Conservation (phyloP, 2,113 vertebrate species). For the Bos indicus region DNA sequence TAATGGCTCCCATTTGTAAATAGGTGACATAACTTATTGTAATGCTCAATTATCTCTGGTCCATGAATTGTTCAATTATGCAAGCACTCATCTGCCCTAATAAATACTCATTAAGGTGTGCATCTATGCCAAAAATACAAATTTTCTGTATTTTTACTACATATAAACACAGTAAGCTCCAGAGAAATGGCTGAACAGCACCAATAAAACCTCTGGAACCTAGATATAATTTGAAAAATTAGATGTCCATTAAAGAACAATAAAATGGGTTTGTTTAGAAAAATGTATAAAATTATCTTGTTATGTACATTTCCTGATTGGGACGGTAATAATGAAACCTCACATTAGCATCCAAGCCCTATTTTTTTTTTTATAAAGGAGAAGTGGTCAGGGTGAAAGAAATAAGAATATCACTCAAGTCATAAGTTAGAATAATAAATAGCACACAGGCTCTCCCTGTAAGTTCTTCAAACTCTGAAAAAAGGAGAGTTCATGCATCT, state of each 20-base stretch:
- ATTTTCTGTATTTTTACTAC: slow-evolving; percentile 54
- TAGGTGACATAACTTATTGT: slow-evolving; percentile 65
- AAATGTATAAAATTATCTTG: slow-evolving; percentile 32
- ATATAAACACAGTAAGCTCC: slow-evolving; percentile 36
- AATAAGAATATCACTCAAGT: slow-evolving; percentile 61
- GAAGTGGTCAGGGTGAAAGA: slow-evolving; percentile 67
- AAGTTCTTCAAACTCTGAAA: slow-evolving; percentile 55
- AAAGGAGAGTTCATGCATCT: slow-evolving; percentile 77
- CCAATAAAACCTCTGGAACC: not conserved
- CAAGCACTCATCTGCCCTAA: slow-evolving; percentile 56
- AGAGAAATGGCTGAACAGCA: slow-evolving; percentile 36
- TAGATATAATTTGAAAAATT: slow-evolving; percentile 35
- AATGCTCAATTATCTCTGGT: slow-evolving; percentile 66
- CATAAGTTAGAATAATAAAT: slow-evolving; percentile 73
- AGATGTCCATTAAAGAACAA: slow-evolving; percentile 29
- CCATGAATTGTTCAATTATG: slow-evolving; percentile 68
- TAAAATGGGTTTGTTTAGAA: slow-evolving; percentile 41
- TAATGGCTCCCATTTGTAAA: slow-evolving; percentile 74
- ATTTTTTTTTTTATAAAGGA: not conserved
- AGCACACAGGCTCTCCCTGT: slow-evolving; percentile 41
- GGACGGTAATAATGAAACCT: slow-evolving; percentile 39
- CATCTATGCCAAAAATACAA: slow-evolving; percentile 60
- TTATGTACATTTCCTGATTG: not conserved
- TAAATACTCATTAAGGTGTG: slow-evolving; percentile 71
- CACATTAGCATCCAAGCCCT: slow-evolving; percentile 9